A percentile compares a stretch with the other conserved stretches of the same genome.
Evolutionary conservation across 2,113 vertebrate species (phyloP).

Genomic region (Microtus pennsylvanicus): DNA sequence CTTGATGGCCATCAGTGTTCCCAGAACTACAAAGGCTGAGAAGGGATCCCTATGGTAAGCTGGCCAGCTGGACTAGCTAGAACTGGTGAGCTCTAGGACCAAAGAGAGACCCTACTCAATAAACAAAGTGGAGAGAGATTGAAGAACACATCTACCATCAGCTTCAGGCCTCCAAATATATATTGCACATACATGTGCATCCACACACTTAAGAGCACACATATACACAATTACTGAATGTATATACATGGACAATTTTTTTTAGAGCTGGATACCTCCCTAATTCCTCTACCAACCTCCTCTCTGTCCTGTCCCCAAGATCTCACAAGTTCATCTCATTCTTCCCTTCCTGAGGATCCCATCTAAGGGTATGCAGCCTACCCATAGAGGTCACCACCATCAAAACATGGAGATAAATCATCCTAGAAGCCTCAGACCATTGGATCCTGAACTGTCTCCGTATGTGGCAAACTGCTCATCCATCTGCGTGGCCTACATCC

Average conservation of each 20-base stretch:
- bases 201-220: neutral
- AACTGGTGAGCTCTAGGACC: neutral
- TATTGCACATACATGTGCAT: no score
- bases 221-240: neutral
- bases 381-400: neutral
- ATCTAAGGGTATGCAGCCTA: neutral
- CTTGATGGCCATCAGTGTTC: neutral
- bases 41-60: neutral
- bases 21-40: neutral
- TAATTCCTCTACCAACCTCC: neutral
- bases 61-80: neutral
- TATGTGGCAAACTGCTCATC: neutral
- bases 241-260: no score
- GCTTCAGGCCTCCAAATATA: no score
- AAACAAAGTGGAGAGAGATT: neutral
- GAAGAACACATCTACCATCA: no score
- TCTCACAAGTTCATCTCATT: neutral
- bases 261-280: neutral
- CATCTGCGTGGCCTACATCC: neutral
- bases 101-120: neutral
- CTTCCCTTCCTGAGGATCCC: neutral
- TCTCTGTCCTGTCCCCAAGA: neutral
- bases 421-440: neutral
- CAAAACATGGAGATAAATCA: neutral
- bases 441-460: neutral